Evolutionary conservation across 2,888 invertebrate species (phyloP).

Genomic region (Anaspis maculata): DNA sequence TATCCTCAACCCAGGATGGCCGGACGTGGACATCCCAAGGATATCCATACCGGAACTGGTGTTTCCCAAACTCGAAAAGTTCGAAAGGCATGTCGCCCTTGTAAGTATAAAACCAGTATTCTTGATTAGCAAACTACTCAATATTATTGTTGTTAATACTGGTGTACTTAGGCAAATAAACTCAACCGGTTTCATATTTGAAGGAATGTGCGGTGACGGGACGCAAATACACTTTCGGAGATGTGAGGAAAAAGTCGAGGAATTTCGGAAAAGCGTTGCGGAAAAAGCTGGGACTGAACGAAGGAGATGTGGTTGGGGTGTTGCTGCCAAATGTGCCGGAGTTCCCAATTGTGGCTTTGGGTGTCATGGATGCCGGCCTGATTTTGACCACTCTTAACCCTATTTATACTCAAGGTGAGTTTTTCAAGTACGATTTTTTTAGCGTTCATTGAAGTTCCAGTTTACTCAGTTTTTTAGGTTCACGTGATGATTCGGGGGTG

Average conservation of each 20-base stretch:
- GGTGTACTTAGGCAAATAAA: too few relatives aligned
- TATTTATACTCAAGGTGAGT: conserved; percentile 48
- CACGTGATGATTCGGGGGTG: too few relatives aligned
- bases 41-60: conserved; percentile 48
- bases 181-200: too few relatives aligned
- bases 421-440: too few relatives aligned
- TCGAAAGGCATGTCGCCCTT: conserved; percentile 40
- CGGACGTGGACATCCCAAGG: conserved; percentile 45
- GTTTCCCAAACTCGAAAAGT: conserved; percentile 45
- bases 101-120: too few relatives aligned
- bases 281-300: conserved; percentile 50
- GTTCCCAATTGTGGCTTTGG: conserved; percentile 55
- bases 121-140: too few relatives aligned
- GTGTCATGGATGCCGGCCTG: conserved; percentile 60
- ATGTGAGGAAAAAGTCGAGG: conserved; percentile 53
- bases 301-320: conserved; percentile 54
- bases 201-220: conserved; percentile 42
- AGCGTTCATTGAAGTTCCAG: too few relatives aligned
- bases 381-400: conserved; percentile 64
- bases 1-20: conserved; percentile 1
- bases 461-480: too few relatives aligned
- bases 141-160: too few relatives aligned
- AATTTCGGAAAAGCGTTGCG: conserved; percentile 48
- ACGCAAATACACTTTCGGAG: conserved; percentile 58
- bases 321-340: conserved; percentile 72